Conservation (phyloP, 1,140 invertebrate genomes). For the Drosophila serrata region DNA sequence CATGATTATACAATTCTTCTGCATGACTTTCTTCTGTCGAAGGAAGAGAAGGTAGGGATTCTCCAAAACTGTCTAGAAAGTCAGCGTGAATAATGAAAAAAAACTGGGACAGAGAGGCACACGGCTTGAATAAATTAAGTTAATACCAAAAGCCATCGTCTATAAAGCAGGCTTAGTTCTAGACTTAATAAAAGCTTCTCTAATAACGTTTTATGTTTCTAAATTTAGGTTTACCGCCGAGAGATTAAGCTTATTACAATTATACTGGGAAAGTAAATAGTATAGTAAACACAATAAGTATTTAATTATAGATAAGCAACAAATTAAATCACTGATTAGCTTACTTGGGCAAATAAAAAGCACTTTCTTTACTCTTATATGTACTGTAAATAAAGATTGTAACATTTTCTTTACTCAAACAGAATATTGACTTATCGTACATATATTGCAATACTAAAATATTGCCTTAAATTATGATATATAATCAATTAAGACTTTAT, state of each 20-base stretch:
- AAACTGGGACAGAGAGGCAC: not conserved
- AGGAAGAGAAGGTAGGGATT: too few species aligned
- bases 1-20: constrained; percentile 1
- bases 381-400: not conserved
- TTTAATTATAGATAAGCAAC: constrained; percentile 6
- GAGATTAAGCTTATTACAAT: not conserved
- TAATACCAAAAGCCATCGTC: constrained; percentile 1
- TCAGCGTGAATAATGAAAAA: not conserved
- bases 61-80: not conserved
- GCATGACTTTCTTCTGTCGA: constrained; percentile 4
- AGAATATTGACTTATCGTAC: too few species aligned
- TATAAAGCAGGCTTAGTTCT: not conserved
- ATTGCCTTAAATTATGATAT: too few species aligned
- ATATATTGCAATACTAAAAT: too few species aligned
- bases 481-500: too few species aligned
- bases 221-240: not conserved
- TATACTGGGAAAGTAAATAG: not conserved
- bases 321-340: not conserved
- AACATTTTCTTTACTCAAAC: too few species aligned
- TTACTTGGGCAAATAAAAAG: not conserved
- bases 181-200: not conserved
- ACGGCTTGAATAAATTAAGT: constrained; percentile 3
- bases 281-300: not conserved
- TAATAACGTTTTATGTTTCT: constrained; percentile 5
- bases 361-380: not conserved